A percentile compares a stretch with the other conserved stretches of the same genome.
Evolutionary conservation across 1,140 invertebrate species (phyloP).

Genomic region (Nasonia vitripennis): DNA sequence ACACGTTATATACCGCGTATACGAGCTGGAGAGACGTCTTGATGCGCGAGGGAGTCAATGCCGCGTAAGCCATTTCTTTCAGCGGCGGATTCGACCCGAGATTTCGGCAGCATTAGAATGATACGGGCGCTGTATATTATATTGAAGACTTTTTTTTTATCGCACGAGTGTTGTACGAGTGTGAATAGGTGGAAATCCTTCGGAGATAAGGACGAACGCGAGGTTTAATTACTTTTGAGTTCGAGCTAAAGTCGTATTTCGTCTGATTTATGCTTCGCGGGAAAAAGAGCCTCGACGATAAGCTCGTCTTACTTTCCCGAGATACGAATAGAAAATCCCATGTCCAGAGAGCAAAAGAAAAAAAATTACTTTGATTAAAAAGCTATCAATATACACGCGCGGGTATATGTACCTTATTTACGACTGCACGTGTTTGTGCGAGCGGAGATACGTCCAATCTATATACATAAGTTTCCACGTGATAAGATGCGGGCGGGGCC

Average conservation of each 20-base stretch:
- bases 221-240: background rate
- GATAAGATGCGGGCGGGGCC: background rate
- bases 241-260: background rate
- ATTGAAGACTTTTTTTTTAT: too few species aligned
- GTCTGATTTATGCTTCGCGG: background rate
- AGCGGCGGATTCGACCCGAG: background rate
- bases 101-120: background rate
- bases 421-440: background rate
- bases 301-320: too few species aligned
- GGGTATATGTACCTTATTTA: background rate
- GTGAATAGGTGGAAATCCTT: background rate
- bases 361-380: background rate
- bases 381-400: background rate
- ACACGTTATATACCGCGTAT: background rate
- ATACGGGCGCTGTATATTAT: background rate
- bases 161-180: too few species aligned
- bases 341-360: background rate
- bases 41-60: background rate
- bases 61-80: constrained; percentile 19
- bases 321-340: background rate
- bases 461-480: background rate
- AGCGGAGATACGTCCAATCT: background rate
- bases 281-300: background rate
- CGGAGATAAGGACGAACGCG: background rate
- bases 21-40: background rate